These are phyloP conservation scores for Propithecus deckenii DNA, from an alignment of 2,797 vertebrate species.

Conservation along the genomic window DNA sequence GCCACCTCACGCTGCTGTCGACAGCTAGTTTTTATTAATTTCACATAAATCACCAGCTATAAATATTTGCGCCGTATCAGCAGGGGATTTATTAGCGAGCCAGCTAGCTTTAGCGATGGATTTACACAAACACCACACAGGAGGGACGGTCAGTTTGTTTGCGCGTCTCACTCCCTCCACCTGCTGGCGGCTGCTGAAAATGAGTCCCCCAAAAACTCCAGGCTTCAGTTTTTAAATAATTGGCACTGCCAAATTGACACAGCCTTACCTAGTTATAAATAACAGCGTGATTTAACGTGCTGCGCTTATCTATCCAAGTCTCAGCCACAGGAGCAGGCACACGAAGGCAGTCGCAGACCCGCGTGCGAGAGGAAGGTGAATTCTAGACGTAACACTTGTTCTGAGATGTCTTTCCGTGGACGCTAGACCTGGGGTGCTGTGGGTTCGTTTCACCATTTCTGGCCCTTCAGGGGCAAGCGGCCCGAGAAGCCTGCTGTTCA, in stretches of 20 bases:
- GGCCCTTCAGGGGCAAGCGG: rapidly evolving
- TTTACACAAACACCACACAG: background rate
- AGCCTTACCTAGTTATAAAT: background rate
- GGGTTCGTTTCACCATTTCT: background rate
- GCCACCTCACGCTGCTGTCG: background rate
- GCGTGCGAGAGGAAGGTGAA: background rate
- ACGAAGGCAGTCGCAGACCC: background rate
- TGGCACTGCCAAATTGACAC: background rate
- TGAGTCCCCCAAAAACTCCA: background rate
- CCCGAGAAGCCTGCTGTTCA: background rate
- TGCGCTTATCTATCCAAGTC: rapidly evolving
- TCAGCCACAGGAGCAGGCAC: background rate
- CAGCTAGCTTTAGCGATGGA: rapidly evolving
- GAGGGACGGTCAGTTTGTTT: background rate
- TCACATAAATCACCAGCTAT: background rate
- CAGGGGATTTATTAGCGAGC: background rate
- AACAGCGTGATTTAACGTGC: background rate
- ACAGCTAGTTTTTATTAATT: background rate
- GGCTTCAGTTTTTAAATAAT: background rate
- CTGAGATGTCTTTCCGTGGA: background rate
- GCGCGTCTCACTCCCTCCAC: conserved; percentile 79
- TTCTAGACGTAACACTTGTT: rapidly evolving
- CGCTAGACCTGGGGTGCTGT: rapidly evolving
- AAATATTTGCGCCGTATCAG: rapidly evolving
- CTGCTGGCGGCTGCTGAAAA: conserved; percentile 78